Conservation (phyloP, 2,797 vertebrate species). For the Pangasius macronema region DNA sequence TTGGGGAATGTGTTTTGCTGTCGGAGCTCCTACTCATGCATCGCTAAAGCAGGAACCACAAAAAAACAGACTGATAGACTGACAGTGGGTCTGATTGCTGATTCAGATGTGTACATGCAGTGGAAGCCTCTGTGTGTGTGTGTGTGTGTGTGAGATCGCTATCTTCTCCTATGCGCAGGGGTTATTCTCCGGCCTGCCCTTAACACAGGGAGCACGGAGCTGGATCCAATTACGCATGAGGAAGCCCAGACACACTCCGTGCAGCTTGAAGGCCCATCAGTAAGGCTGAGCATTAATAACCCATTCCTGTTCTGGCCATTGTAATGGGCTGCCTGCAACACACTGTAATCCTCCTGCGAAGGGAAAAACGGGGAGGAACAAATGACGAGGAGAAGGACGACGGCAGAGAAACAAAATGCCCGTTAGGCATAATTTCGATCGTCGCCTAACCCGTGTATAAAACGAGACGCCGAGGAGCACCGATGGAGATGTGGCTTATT, state of each 20-base stretch:
- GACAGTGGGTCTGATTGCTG: constrained; percentile 53
- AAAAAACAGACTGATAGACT: constrained; percentile 46
- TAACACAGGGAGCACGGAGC: constrained; percentile 66
- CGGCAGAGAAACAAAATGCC: constrained; percentile 35
- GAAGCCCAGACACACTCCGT: constrained; percentile 76
- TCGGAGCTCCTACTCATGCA: background rate
- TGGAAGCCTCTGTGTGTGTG: constrained; percentile 64
- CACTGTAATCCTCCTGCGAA: constrained; percentile 84
- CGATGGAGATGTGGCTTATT: constrained; percentile 88
- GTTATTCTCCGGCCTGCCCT: constrained; percentile 62
- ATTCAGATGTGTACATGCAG: constrained; percentile 48
- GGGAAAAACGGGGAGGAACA: constrained; percentile 50
- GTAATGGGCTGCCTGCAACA: constrained; percentile 88
- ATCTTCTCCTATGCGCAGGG: constrained; percentile 77
- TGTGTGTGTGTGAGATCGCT: constrained; percentile 74
- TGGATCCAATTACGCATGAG: constrained; percentile 87
- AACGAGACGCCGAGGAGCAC: constrained; percentile 78
- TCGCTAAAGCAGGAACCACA: constrained; percentile 13
- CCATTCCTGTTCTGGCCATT: constrained; percentile 82
- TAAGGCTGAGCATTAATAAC: constrained; percentile 88
- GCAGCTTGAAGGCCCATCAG: constrained; percentile 84
- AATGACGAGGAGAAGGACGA: constrained; percentile 24
- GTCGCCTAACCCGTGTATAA: constrained; percentile 73
- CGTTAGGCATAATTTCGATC: constrained; percentile 66
- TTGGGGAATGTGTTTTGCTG: background rate